phyloP scores from a whole-genome alignment of 2,888 invertebrate genomes.

The Meteorus cinctellus region DNA sequence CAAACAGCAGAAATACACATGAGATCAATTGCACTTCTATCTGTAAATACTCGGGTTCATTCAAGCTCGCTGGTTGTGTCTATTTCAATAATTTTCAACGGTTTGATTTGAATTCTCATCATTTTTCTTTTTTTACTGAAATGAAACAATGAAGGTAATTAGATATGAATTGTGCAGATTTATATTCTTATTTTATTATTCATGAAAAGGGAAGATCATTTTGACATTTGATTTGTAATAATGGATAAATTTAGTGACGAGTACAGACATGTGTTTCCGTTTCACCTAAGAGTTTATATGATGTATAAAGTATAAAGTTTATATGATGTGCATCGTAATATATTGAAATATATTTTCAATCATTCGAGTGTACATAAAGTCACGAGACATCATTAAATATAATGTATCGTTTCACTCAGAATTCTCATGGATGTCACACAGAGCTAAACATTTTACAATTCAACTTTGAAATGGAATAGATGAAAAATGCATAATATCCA shows the following conservation, averaged over 20 bases:
- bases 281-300: background rate
- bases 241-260: no score
- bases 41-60: background rate
- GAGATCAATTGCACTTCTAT: constrained; percentile 3
- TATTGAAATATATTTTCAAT: background rate
- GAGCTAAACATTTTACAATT: background rate
- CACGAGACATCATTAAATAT: background rate
- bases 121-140: no score
- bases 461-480: background rate
- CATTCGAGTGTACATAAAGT: background rate
- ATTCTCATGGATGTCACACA: background rate
- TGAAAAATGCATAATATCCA: background rate
- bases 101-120: background rate
- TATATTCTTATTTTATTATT: no score
- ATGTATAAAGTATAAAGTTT: background rate
- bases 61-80: background rate
- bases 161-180: no score
- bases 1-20: background rate
- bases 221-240: no score
- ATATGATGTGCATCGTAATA: background rate
- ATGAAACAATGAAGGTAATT: no score
- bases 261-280: background rate
- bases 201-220: no score
- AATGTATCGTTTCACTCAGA: background rate
- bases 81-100: background rate